Base-by-base conservation (phyloP, 2,888 invertebrate genomes). In the Eilema depressum region DNA sequence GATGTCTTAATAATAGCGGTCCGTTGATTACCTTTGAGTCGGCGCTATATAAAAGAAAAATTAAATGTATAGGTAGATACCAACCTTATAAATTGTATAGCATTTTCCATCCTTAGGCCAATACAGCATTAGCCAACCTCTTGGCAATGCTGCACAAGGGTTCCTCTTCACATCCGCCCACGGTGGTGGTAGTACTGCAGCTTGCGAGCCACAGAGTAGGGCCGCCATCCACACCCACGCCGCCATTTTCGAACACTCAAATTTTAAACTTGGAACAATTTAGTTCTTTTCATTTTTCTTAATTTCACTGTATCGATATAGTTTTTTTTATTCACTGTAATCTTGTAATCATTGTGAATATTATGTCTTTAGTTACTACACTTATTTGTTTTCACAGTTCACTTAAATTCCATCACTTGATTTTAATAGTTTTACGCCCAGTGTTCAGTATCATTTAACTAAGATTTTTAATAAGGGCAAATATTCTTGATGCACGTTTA, bases 21-120 rank as follows among this genome's bases (percentile, higher is more conserved):
- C 17, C 41, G 7, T 63, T 8, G 23, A 17, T 7, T 10, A 20
- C 17, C 10, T 25, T 26, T 25, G 10, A 0, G 0, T 14, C 41
- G 25, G 1, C 3, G n/a, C 25, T 14, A 20, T 11, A 37, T 26
- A 28, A 53, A n/a, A 14, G 17, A 28, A 26, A 30, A 57, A 23
- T 30, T 5, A 33, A 61, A n/a, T n/a, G n/a, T n/a, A n/a, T n/a
- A n/a, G n/a, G n/a, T 23, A n/a, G 30, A 14, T 73, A 86, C 85
- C 68, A 76, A 96, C 97, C 96, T 97, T 97, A 87, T 98, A 98
- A 91, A 98, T 98, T 88, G 97, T 97, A 89, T 98, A 98, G 92
- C 98, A 98, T 91, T 97, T 97, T 75, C 97, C 97, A 88, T 98
- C 97, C 1, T 96, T 96, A 12, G 98, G 97, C 98, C 98, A 98